Conservation (phyloP, 2,797 vertebrate species). For the Pogoniulus pusillus region DNA sequence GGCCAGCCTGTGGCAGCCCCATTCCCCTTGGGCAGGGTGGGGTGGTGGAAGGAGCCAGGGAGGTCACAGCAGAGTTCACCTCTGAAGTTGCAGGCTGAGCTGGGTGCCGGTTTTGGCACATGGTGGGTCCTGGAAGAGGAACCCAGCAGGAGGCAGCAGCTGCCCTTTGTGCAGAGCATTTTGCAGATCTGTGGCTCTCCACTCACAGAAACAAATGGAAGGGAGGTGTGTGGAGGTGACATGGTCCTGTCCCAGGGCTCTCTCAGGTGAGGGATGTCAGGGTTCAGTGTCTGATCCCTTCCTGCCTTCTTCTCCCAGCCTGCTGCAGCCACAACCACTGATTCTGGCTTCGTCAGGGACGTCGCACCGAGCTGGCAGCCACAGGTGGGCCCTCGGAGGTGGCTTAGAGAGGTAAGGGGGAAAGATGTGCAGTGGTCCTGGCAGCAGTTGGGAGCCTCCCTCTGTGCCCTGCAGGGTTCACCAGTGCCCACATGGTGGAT, state of each 20-base stretch:
- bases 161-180: not conserved
- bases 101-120: accelerated
- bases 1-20: not conserved
- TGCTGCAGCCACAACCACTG: not conserved
- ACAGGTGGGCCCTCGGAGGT: not conserved
- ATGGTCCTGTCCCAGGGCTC: not conserved
- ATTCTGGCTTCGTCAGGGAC: not conserved
- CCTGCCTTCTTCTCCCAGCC: not conserved
- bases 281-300: not conserved
- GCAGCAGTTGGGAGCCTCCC: not conserved
- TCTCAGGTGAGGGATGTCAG: accelerated
- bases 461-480: not conserved
- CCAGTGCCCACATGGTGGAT: not conserved
- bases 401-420: slow-evolving; percentile 11
- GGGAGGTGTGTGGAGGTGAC: not conserved
- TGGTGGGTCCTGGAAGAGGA: not conserved
- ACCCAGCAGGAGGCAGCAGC: not conserved
- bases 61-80: not conserved
- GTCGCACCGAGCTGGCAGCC: accelerated
- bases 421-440: not conserved
- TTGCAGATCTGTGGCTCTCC: accelerated
- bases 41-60: not conserved
- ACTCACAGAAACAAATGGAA: accelerated
- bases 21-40: accelerated
- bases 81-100: not conserved